A percentile compares a stretch with the other conserved stretches of the same genome.
Conservation (phyloP, 2,888 invertebrate species). For the Steinernema scapterisci region DNA sequence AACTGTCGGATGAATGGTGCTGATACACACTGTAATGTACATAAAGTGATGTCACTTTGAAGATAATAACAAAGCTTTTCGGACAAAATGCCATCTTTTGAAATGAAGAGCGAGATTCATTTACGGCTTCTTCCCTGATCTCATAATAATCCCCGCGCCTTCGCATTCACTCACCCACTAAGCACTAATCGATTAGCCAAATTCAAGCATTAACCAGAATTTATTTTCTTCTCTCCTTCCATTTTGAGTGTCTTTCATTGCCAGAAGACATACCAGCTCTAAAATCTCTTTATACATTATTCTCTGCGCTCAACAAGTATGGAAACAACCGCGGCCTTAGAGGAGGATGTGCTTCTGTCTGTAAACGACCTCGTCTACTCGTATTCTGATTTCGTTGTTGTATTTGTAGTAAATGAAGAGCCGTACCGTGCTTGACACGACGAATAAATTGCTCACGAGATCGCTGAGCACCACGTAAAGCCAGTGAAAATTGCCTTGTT, state of each 20-base stretch:
- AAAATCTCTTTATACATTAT: neutral
- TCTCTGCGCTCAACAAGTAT: too few relatives aligned
- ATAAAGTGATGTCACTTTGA: neutral
- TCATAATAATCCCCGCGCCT: conserved; percentile 22
- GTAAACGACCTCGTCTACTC: conserved; percentile 7
- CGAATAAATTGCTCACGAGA: conserved; percentile 51
- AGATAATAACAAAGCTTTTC: neutral
- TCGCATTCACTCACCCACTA: neutral
- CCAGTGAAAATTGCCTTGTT: conserved; percentile 43
- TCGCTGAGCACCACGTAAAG: conserved; percentile 50
- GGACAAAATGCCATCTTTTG: neutral
- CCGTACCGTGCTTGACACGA: conserved; percentile 51
- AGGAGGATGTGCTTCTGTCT: neutral
- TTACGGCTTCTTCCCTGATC: conserved; percentile 3
- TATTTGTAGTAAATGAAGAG: conserved; percentile 58
- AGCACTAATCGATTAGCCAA: neutral
- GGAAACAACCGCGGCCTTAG: neutral
- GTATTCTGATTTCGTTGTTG: conserved; percentile 48
- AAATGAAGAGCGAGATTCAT: neutral
- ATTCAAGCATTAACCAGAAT: neutral
- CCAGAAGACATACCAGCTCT: neutral
- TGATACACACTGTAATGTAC: neutral
- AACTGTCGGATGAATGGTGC: neutral
- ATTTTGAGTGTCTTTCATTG: neutral
- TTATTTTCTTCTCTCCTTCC: neutral